Conservation (phyloP, 2,113 vertebrate genomes). For the Mormyrus lacerda region DNA sequence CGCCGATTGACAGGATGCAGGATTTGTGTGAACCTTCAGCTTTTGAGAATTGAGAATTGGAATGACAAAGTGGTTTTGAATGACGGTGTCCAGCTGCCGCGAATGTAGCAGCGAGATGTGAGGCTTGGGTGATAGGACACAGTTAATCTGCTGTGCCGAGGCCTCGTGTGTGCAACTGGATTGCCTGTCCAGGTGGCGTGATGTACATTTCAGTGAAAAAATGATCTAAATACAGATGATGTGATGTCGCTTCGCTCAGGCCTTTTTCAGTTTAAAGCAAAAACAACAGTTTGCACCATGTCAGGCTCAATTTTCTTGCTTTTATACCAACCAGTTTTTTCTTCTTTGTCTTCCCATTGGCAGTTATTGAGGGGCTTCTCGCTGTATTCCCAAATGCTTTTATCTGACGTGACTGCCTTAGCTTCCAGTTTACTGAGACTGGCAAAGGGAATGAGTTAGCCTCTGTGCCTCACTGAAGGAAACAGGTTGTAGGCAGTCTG, state of each 20-base stretch:
- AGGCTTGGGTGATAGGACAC: not conserved
- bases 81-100: not conserved
- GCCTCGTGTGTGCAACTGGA: not conserved
- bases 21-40: not conserved
- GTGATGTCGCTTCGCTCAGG: not conserved
- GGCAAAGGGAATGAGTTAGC: not conserved
- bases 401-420: not conserved
- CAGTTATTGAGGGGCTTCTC: not conserved
- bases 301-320: not conserved
- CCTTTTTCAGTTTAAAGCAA: not conserved
- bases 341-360: not conserved
- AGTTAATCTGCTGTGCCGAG: not conserved
- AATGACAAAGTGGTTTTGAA: not conserved
- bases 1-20: not conserved
- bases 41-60: not conserved
- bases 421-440: slow-evolving; percentile 1
- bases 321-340: not conserved
- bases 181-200: not conserved
- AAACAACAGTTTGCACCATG: not conserved
- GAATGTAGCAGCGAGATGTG: not conserved
- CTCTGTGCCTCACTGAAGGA: not conserved
- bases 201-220: not conserved
- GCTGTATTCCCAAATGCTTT: not conserved
- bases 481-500: not conserved
- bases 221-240: not conserved